phyloP scores from a whole-genome alignment of 2,888 invertebrate genomes.

The Sarcophaga caerulescens region DNA sequence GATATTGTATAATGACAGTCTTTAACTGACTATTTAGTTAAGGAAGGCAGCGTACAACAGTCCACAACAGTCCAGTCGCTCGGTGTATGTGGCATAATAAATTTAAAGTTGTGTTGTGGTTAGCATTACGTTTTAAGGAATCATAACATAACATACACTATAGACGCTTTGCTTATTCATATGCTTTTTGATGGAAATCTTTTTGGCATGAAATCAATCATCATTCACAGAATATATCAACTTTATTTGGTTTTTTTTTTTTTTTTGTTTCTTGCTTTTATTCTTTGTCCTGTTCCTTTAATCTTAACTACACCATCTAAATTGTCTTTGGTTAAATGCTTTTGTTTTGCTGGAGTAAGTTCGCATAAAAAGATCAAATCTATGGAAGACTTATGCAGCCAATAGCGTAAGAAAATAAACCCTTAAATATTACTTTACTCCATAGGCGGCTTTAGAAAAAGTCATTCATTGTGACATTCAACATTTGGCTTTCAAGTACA shows the following conservation, averaged over 20 bases:
- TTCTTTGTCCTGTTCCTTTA: slow-evolving; percentile 38
- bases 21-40: slow-evolving; percentile 55
- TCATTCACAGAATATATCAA: slow-evolving; percentile 63
- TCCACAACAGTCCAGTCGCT: background rate
- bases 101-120: background rate
- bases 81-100: background rate
- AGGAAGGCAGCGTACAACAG: slow-evolving; percentile 19
- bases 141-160: background rate
- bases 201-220: slow-evolving; percentile 67
- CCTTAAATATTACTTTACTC: slow-evolving; percentile 41
- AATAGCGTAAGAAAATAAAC: slow-evolving; percentile 38
- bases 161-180: background rate
- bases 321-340: slow-evolving; percentile 37
- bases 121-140: slow-evolving; percentile 25
- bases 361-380: slow-evolving; percentile 33
- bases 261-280: background rate
- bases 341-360: background rate
- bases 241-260: slow-evolving; percentile 18
- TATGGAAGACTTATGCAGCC: slow-evolving; percentile 39
- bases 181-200: slow-evolving; percentile 62
- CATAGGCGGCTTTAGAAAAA: slow-evolving; percentile 25
- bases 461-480: slow-evolving; percentile 56
- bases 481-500: slow-evolving; percentile 4
- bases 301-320: slow-evolving; percentile 55
- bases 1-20: slow-evolving; percentile 41